Conservation (phyloP, 2,113 vertebrate species). For the Oreochromis spilurus region DNA sequence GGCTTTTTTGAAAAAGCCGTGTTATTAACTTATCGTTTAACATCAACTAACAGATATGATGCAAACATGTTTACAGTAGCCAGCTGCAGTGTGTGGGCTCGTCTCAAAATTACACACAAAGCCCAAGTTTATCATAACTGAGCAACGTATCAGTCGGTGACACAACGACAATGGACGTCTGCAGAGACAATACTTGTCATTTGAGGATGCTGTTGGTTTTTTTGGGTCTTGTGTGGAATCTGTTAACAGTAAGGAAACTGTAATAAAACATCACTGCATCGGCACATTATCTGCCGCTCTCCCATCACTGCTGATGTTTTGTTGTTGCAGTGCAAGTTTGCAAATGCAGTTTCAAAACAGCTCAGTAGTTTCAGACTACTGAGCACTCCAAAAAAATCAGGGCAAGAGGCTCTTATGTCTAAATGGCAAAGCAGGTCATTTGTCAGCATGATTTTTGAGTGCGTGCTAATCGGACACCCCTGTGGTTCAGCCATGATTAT, state of each 20-base stretch:
- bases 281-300: background rate
- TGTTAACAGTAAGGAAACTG: background rate
- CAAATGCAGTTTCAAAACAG: background rate
- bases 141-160: background rate
- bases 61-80: background rate
- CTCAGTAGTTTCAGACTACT: background rate
- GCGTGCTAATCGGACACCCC: background rate
- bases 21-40: background rate
- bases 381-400: background rate
- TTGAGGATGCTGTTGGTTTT: background rate
- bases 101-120: background rate
- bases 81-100: background rate
- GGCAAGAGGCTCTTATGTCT: background rate
- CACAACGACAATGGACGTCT: background rate
- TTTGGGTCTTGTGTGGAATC: background rate
- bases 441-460: background rate
- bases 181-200: background rate
- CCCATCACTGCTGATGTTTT: background rate
- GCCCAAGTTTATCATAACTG: background rate
- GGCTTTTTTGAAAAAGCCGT: background rate
- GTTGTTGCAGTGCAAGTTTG: background rate
- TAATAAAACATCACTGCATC: background rate
- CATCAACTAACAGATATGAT: background rate
- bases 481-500: background rate
- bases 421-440: background rate